Evolutionary conservation across 2,797 vertebrate species (phyloP), one percentile per base, ranked within the genome.

Genomic region (Myotis planiceps): DNA sequence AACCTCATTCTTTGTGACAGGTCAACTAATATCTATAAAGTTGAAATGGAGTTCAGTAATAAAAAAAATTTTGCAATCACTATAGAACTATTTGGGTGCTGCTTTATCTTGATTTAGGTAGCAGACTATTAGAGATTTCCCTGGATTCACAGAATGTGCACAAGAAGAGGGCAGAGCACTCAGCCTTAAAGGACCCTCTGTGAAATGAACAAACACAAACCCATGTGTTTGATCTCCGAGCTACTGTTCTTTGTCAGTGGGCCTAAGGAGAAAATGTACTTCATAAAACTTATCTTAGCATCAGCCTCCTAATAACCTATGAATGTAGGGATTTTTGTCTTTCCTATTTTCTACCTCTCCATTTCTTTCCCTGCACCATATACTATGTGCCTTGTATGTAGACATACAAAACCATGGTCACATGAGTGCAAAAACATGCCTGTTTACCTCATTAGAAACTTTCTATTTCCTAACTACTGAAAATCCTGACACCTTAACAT

Each of bases 11-110:
- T 6, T 82, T 83, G 74, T 95, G 90, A 94, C 53, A 92, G 92
- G 81, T 95, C 94, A 96, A 83, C 88, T 90, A 92, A 91, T 95
- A 96, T 89, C 90, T 96, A 93, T 97, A 95, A 96, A 96, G 92
- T 29, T 93, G 68, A 95, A 94, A 88, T 90, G 65, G 88, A 97
- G 90, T 74, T 97, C 84, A 82, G 92, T 58, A 88, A 97, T 92
- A 91, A 94, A 95, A 89, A 78, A 55, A 37, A 55, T 12, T 88
- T 80, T 71, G 66, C 93, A 80, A 55, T 78, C 8, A 42, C 95
- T 45, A 0, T 85, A 93, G 90, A 83, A 96, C 65, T 92, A 89
- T 92, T 45, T 91, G 92, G 81, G 53, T 42, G 53, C 76, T 86
- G 14, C 69, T 95, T 92, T 89, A 66, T 96, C 93, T 91, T 95